Conservation (phyloP, 2,888 invertebrate species). For the Torymus tubicola region DNA sequence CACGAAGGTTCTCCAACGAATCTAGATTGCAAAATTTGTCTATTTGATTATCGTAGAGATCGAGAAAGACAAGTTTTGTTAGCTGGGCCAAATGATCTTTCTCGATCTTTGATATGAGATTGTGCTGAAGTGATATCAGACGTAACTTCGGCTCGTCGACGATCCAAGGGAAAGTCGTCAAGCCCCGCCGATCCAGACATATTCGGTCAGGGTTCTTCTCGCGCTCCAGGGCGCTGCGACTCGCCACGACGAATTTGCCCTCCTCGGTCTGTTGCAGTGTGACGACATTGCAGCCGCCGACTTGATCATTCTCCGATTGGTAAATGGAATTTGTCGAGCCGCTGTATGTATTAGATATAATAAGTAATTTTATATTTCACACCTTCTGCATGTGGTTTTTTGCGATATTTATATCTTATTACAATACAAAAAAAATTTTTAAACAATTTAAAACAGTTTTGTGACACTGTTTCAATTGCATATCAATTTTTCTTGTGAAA, state of each 20-base stretch:
- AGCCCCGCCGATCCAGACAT: constrained; percentile 89
- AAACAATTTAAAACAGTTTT: too few species aligned
- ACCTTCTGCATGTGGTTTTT: too few species aligned
- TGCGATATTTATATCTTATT: too few species aligned
- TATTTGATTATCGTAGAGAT: constrained; percentile 96
- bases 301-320: constrained; percentile 69
- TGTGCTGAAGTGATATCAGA: constrained; percentile 93
- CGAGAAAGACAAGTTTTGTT: constrained; percentile 91
- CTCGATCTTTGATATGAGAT: constrained; percentile 87
- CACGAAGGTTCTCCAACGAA: constrained; percentile 87
- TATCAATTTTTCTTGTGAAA: too few species aligned
- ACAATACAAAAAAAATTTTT: too few species aligned
- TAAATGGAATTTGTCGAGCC: constrained; percentile 66
- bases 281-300: constrained; percentile 70
- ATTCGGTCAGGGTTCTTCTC: constrained; percentile 92
- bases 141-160: constrained; percentile 89
- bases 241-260: constrained; percentile 83
- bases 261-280: constrained; percentile 79
- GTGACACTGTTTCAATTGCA: too few species aligned
- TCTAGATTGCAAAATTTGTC: constrained; percentile 90
- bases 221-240: constrained; percentile 85
- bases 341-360: not conserved
- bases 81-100: constrained; percentile 80
- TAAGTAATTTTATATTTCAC: too few species aligned
- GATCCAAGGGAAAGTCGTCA: constrained; percentile 89